These are phyloP conservation scores for Tragelaphus scriptus DNA, from an alignment of 2,113 vertebrate species.

Conservation along the genomic window DNA sequence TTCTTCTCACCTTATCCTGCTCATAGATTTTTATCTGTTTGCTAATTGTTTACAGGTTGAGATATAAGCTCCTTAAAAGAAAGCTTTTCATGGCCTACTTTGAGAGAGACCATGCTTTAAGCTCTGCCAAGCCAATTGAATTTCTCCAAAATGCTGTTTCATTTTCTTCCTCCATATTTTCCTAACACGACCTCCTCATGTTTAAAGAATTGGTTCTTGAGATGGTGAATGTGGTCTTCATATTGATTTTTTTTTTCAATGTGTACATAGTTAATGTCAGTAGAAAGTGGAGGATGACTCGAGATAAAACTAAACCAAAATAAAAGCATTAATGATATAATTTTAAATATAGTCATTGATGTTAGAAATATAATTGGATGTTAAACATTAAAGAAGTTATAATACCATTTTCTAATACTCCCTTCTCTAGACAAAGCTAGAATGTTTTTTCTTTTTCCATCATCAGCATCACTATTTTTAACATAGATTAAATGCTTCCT, in stretches of 20 bases:
- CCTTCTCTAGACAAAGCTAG: background rate
- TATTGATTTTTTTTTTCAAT: background rate
- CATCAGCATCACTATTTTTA: background rate
- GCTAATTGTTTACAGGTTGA: background rate
- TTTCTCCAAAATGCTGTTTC: background rate
- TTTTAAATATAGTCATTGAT: background rate
- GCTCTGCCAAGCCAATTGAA: background rate
- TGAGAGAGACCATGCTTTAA: background rate
- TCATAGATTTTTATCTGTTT: background rate
- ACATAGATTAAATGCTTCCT: background rate
- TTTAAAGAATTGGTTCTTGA: background rate
- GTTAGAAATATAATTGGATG: conserved; percentile 1
- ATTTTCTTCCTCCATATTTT: background rate
- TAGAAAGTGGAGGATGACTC: background rate
- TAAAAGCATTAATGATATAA: background rate
- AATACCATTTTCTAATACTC: background rate
- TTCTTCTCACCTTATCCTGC: background rate
- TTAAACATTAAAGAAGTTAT: background rate
- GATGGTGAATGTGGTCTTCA: background rate
- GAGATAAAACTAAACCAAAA: background rate
- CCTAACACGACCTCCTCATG: background rate
- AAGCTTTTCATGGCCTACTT: background rate
- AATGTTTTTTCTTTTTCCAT: background rate
- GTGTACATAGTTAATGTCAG: background rate
- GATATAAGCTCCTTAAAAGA: background rate